Percentiles rank a stretch among this genome's conserved stretches.
Evolutionary conservation across 2,888 invertebrate species (phyloP).

Genomic region (Acanthosepion esculentum): DNA sequence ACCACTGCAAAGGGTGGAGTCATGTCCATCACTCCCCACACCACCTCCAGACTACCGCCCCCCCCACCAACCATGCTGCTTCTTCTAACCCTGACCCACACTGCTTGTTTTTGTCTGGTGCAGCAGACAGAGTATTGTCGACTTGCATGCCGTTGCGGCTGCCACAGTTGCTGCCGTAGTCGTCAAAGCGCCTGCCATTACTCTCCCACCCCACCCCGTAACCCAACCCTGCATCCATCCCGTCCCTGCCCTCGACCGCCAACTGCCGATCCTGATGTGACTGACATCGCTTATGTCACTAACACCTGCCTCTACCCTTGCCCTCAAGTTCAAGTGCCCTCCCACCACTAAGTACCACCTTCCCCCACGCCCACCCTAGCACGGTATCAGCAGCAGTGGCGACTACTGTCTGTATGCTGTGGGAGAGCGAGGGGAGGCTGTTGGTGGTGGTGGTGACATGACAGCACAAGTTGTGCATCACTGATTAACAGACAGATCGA

Average conservation of each 20-base stretch:
- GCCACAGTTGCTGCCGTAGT: slow-evolving; percentile 10
- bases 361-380: not conserved
- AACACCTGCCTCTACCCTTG: not conserved
- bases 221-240: not conserved
- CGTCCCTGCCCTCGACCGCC: not conserved
- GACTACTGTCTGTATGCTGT: not conserved
- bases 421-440: not conserved
- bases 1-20: slow-evolving; percentile 9
- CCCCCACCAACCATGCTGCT: not conserved
- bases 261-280: not conserved
- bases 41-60: not conserved
- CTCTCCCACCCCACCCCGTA: not conserved
- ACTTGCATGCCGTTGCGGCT: not conserved
- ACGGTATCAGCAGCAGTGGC: not conserved
- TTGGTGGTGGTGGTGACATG: not conserved
- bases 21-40: not conserved
- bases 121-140: not conserved
- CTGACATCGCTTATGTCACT: not conserved
- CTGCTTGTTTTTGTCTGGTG: slow-evolving; percentile 2
- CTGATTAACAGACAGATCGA: not conserved
- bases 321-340: slow-evolving; percentile 13
- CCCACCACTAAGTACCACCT: not conserved
- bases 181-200: not conserved
- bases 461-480: not conserved
- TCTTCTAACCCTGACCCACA: not conserved